phyloP scores from a whole-genome alignment of 2,888 invertebrate genomes.

The Lumbricus terrestris region DNA sequence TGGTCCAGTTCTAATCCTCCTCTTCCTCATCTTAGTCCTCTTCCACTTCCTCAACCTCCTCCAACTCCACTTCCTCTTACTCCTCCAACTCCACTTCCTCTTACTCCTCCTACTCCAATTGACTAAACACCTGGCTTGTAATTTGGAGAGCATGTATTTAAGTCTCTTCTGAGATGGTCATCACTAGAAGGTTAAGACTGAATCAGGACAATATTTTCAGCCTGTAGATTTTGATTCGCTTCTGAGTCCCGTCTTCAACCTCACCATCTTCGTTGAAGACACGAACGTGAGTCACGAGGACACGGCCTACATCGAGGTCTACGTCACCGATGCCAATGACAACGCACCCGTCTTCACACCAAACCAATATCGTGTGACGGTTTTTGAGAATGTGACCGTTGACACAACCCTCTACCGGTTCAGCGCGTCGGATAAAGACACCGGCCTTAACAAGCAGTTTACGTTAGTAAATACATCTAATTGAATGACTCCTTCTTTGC shows the following conservation, averaged over 20 bases:
- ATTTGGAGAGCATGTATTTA: too few species aligned
- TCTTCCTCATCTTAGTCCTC: too few species aligned
- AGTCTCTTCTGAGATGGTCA: too few species aligned
- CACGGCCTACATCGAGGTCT: constrained; percentile 79
- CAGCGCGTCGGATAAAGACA: constrained; percentile 92
- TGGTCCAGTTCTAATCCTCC: too few species aligned
- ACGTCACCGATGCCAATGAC: constrained; percentile 97
- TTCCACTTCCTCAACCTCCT: too few species aligned
- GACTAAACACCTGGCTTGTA: too few species aligned
- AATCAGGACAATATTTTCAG: constrained; percentile 37
- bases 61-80: too few species aligned
- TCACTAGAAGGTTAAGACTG: neutral
- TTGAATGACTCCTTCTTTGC: too few species aligned
- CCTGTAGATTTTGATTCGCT: constrained; percentile 53
- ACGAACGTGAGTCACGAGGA: constrained; percentile 65
- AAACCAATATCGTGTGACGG: constrained; percentile 40
- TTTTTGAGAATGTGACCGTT: constrained; percentile 81
- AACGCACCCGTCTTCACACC: constrained; percentile 98
- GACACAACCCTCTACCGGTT: constrained; percentile 89
- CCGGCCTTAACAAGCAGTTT: constrained; percentile 39
- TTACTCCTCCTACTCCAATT: too few species aligned
- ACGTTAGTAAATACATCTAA: constrained; percentile 26
- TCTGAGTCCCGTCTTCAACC: constrained; percentile 48
- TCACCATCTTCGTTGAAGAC: constrained; percentile 54
- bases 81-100: too few species aligned